Evolutionary conservation across 2,888 invertebrate genomes (phyloP), one percentile per base, ranked within the genome.

Genomic region (Rotaria macrura): DNA sequence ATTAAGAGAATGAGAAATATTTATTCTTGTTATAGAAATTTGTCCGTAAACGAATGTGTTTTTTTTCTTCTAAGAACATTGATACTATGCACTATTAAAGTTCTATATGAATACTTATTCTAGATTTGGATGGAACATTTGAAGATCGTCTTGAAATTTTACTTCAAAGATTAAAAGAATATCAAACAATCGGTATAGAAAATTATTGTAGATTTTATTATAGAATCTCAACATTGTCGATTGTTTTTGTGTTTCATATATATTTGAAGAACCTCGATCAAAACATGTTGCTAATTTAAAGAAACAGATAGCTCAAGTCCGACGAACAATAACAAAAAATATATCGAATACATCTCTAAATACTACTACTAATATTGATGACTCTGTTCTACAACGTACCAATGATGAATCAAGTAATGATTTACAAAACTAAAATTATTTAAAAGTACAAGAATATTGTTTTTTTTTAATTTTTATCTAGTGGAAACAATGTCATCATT

Each of bases 131-230:
- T 43, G 1, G n/a, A n/a, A n/a, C 43, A 40, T 79, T 79, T 43
- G 79, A 79, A 79, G 79, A 79, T n/a, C 79, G 79, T 43, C 43
- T 79, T 25, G 79, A 79, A 43, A 43, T 79, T 25, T 43, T 79
- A 43, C 43, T 79, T n/a, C 43, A 79, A 79, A 25, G 79, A n/a
- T 79, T 79, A 10, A 79, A 79, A 25, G 79, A 79, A 43, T 79
- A 79, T 43, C 40, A 79, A 43, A 6, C 79, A n/a, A 79, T 79
- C 20, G 79, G 79, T 79, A 79, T 34, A 65, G 47, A 47, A 79
- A 1, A 49, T 38, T 17, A 12, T 40, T 40, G n/a, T n/a, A n/a
- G n/a, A n/a, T n/a, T n/a, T n/a, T n/a, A n/a, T n/a, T n/a, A n/a
- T n/a, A n/a, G n/a, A n/a, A n/a, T n/a, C n/a, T n/a, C n/a, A n/a